Evolutionary conservation across 2,888 invertebrate genomes (phyloP), one percentile per base, ranked within the genome.

Genomic region (Ametastegia equiseti): DNA sequence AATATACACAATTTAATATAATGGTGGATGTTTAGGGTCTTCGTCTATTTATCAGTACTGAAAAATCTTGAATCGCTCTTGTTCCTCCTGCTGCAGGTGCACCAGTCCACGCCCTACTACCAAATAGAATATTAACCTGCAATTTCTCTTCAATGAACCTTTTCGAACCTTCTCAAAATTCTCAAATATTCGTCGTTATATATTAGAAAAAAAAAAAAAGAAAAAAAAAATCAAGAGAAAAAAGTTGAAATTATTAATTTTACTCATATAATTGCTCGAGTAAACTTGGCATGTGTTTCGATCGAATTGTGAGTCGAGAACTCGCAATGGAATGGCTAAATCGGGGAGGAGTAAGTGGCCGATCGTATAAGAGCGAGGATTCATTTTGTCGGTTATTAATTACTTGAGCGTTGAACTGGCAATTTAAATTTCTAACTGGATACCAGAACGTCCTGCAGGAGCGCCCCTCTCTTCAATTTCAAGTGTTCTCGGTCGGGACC

Each of bases 1-100:
- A 91, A 91, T 91, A 90, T 90, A 91, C 90, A 90, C 90, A 90
- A 91, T 91, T 90, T 90, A 89, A 90, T 90, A 90, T 90, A 90
- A 91, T 91, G 87, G 90, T 85, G 87, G 88, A 89, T 89, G 89
- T 89, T 90, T 89, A 89, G 87, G 85, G 87, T 60, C 54, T 47
- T 84, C 85, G 82, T 85, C 84, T 89, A n/a, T n/a, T n/a, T n/a
- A 89, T 89, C 89, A 87, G 79, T 82, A 81, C 84, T 23, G 82
- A 80, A 80, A 84, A 86, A 88, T 88, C 88, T 88, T 85, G 78
- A 33, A 47, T 77, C 65, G 60, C n/a, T 54, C 7, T n/a, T 63
- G 45, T 23, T 47, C 47, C 2, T 5, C 19, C 11, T 30, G 54
- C 33, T 57, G 81, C 81, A 79, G 81, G 57, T 80, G 81, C 69